These are phyloP conservation scores for Furcula furcula DNA, from an alignment of 2,888 invertebrate genomes.

Conservation along the genomic window DNA sequence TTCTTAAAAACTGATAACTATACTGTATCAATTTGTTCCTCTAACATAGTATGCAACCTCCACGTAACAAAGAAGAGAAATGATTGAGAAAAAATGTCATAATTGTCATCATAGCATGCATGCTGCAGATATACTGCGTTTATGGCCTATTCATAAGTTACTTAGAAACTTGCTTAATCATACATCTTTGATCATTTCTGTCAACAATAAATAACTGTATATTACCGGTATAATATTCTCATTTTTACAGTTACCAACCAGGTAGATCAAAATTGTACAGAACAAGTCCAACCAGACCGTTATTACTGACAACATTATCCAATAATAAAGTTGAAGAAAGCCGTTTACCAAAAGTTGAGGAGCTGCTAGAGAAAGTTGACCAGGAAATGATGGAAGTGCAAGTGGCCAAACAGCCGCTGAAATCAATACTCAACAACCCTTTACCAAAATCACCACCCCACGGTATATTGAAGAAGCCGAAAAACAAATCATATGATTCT, in stretches of 20 bases:
- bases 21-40: too few species aligned
- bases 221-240: too few species aligned
- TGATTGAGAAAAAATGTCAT: too few species aligned
- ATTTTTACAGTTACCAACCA: slow-evolving; percentile 60
- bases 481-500: slow-evolving; percentile 51
- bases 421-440: slow-evolving; percentile 75
- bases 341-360: slow-evolving; percentile 72
- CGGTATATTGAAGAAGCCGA: slow-evolving; percentile 72
- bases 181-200: too few species aligned
- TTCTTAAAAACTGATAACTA: too few species aligned
- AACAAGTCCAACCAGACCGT: slow-evolving; percentile 60
- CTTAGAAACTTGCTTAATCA: too few species aligned
- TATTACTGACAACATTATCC: slow-evolving; percentile 63
- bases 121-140: too few species aligned
- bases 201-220: too few species aligned
- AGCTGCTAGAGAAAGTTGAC: slow-evolving; percentile 68
- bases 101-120: too few species aligned
- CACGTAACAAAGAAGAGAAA: too few species aligned
- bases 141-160: too few species aligned
- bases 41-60: too few species aligned
- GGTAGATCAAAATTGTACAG: slow-evolving; percentile 61
- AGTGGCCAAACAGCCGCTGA: slow-evolving; percentile 63
- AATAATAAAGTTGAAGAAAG: slow-evolving; percentile 66
- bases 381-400: slow-evolving; percentile 68
- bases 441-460: slow-evolving; percentile 61